Evolutionary conservation across 2,888 invertebrate genomes (phyloP).

Genomic region (Tetrapedia diversipes): DNA sequence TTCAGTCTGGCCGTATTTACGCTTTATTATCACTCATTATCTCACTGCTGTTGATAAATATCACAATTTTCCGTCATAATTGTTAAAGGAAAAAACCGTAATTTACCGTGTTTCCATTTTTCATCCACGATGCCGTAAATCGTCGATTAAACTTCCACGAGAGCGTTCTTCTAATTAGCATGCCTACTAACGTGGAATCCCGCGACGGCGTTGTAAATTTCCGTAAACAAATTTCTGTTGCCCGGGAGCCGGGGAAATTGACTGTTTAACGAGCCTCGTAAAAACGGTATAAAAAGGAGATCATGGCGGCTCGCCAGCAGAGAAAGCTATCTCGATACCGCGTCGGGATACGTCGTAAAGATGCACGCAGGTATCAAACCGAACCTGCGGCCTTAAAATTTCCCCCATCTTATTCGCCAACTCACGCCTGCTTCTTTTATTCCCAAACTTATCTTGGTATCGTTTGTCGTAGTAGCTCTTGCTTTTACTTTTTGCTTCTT

Average conservation of each 20-base stretch:
- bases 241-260: conserved; percentile 6
- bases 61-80: too few species aligned
- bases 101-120: too few species aligned
- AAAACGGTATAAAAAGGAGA: conserved; percentile 9
- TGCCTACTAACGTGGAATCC: too few species aligned
- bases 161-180: conserved; percentile 17
- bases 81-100: too few species aligned
- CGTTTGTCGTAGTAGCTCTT: neutral
- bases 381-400: neutral
- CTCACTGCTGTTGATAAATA: too few species aligned
- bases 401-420: neutral
- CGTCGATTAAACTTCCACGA: neutral
- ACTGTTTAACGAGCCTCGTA: conserved; percentile 12
- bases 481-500: neutral
- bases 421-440: neutral
- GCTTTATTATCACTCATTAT: too few species aligned
- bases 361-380: conserved; percentile 11
- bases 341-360: conserved; percentile 4
- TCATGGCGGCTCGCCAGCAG: neutral
- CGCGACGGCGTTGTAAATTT: conserved; percentile 22
- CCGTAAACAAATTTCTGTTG: conserved; percentile 5
- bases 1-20: too few species aligned
- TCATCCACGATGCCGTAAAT: too few species aligned
- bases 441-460: neutral
- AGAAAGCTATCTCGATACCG: neutral